Base-by-base conservation (phyloP, 2,797 vertebrate genomes). In the Anolis apletophallus region DNA sequence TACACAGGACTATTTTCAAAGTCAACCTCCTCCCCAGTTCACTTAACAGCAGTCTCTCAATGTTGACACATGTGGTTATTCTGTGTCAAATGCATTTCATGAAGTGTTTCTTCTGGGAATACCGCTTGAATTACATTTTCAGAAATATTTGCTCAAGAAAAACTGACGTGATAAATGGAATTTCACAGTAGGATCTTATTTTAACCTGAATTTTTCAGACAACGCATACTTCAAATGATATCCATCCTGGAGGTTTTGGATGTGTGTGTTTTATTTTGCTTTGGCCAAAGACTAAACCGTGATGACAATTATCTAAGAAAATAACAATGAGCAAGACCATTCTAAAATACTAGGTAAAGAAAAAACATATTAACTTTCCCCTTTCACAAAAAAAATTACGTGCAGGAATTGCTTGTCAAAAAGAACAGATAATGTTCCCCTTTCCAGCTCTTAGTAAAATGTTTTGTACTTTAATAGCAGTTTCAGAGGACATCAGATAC, bases 11-110 rank as follows among this genome's bases (percentile, higher is more conserved):
- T 34, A 55, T 77, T 77, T 74, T 52, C 46, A 77, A 68, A 77
- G 52, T 12, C 46, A 85, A 46, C 52, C 17, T 40, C 32, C 32
- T 5, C 16, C 73, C 59, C 34, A 90, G 76, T 78, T 84, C 77
- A 88, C 89, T 95, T 94, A 82, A 88, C 61, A 92, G 81, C 57
- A 93, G 87, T 36, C 84, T 73, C 83, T 92, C 32, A 88, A 88
- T 91, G 91, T 94, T 90, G 74, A 83, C 88, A 80, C 46, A 88
- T 75, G 83, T 26, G 80, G 12, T 83, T 88, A 91, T 94, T 87
- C 86, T 92, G 81, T 91, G 75, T 75, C 90, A 95, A 94, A 87
- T 85, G 61, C 57, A 85, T 93, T 94, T 91, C 84, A 80, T 80
- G 40, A 80, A 85, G 32, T 83, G 79, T 93, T 91, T 61, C 50